phyloP scores from a whole-genome alignment of 2,797 vertebrate species.

The Danio aesculapii region DNA sequence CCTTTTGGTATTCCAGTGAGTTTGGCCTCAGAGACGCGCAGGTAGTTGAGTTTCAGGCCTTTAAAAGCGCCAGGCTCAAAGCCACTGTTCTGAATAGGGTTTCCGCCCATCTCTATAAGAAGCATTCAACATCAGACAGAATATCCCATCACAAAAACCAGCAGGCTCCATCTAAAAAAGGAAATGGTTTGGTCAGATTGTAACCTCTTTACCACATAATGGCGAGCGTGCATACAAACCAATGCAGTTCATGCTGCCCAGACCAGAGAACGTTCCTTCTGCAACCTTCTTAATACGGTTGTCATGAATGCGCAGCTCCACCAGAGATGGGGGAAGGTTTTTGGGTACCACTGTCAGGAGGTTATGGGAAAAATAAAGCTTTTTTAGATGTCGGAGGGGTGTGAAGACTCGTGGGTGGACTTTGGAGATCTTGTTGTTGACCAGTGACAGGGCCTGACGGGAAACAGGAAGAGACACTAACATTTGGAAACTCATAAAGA shows the following conservation, averaged over 20 bases:
- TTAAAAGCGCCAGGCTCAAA: constrained; percentile 92
- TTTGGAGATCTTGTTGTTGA: constrained; percentile 91
- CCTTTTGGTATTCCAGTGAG: constrained; percentile 92
- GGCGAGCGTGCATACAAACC: constrained; percentile 73
- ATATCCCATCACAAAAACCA: constrained; percentile 58
- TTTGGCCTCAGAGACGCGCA: constrained; percentile 91
- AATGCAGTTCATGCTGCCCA: constrained; percentile 90
- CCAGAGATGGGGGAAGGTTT: constrained; percentile 86
- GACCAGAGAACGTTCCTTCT: constrained; percentile 83
- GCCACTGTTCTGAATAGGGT: constrained; percentile 90
- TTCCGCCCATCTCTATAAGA: constrained; percentile 90
- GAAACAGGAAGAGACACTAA: constrained; percentile 25
- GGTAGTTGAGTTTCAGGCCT: constrained; percentile 90
- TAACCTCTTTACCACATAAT: constrained; percentile 51
- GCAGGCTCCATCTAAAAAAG: constrained; percentile 57
- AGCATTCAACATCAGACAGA: constrained; percentile 58
- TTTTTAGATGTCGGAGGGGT: constrained; percentile 86
- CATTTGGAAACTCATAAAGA: constrained; percentile 12
- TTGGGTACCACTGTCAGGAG: constrained; percentile 84
- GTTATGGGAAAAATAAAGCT: constrained; percentile 93
- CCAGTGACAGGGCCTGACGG: constrained; percentile 86
- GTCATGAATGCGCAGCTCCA: constrained; percentile 92
- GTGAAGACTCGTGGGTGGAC: constrained; percentile 86
- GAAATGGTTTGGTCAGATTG: constrained; percentile 49
- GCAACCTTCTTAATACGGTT: constrained; percentile 89